phyloP scores from a whole-genome alignment of 2,888 invertebrate species.

The Yponomeuta malinellus region DNA sequence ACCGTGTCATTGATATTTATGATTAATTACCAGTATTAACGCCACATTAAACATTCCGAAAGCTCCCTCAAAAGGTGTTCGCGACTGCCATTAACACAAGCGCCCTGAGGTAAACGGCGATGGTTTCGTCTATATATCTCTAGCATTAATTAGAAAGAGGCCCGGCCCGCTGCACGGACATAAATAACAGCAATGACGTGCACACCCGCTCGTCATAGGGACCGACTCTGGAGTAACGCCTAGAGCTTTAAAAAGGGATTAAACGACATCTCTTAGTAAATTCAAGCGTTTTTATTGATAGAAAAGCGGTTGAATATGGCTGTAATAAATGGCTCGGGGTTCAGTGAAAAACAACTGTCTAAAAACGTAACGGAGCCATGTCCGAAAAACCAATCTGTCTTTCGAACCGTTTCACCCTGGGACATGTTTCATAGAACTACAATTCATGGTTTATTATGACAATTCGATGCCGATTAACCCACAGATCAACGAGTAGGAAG shows the following conservation, averaged over 20 bases:
- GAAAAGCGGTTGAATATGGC: no score
- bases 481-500: no score
- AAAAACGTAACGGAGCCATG: no score
- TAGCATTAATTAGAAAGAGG: conserved; percentile 56
- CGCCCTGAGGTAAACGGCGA: conserved; percentile 54
- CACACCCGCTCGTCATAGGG: conserved; percentile 92
- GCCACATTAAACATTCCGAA: neutral
- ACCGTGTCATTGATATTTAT: neutral
- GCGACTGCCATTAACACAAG: conserved; percentile 27
- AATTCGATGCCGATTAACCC: no score
- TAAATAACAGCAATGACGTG: conserved; percentile 57
- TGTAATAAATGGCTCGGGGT: no score
- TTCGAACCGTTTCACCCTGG: no score
- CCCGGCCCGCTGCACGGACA: conserved; percentile 40
- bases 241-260: neutral
- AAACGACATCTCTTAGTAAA: no score
- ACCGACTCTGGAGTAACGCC: conserved; percentile 40
- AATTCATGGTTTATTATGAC: no score
- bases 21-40: neutral
- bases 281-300: no score
- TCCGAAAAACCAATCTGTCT: no score
- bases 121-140: conserved; percentile 53
- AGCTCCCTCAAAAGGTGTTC: conserved; percentile 47
- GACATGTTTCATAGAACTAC: no score
- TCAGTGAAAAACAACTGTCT: no score